Base-by-base conservation (phyloP, 2,797 vertebrate species). In the Aythya fuligula region DNA sequence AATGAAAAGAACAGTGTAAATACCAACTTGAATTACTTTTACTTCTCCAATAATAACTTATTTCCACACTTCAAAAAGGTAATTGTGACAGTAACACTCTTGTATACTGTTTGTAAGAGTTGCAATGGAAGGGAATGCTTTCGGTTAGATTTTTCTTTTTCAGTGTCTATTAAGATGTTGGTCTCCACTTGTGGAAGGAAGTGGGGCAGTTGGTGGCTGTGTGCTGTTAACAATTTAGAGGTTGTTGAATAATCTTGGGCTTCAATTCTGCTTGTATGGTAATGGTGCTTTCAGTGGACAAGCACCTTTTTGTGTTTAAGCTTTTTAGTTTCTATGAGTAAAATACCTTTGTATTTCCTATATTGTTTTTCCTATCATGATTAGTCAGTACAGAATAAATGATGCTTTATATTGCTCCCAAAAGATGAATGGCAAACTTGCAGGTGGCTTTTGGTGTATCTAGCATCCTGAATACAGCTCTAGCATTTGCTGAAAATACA, bases 351-450 rank as follows among this genome's bases (percentile, higher is more conserved):
- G 5, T n/a, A 39, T 66, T 78, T 79, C 11, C 25, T 43, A 24
- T 51, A 28, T 60, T 11, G 13, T 62, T 58, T 71, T 57, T 73
- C 39, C 16, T 72, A 13, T 65, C 8, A 9, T 18, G 53, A 38
- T 57, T 30, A 56, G 51, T 36, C 19, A 56, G 39, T 28, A 24
- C 18, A 66, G 60, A 30, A 72, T 71, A 41, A 39, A 30, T 85
- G 36, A 79, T 24, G 62, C 32, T 71, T 17, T 36, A 54, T 56
- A 69, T 84, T 21, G 56, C 53, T 64, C 32, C 51, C 30, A 36
- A 34, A 89, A 90, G 89, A 94, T 90, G 81, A 96, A 92, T 94
- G 93, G 78, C 91, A 94, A 95, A 86, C 58, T 73, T 89, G 54
- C 66, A 61, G 62, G 36, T 65, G 75, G 19, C 77, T 85, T 70